phyloP scores from a whole-genome alignment of 2,888 invertebrate species.

The Epistrophe eligans region DNA sequence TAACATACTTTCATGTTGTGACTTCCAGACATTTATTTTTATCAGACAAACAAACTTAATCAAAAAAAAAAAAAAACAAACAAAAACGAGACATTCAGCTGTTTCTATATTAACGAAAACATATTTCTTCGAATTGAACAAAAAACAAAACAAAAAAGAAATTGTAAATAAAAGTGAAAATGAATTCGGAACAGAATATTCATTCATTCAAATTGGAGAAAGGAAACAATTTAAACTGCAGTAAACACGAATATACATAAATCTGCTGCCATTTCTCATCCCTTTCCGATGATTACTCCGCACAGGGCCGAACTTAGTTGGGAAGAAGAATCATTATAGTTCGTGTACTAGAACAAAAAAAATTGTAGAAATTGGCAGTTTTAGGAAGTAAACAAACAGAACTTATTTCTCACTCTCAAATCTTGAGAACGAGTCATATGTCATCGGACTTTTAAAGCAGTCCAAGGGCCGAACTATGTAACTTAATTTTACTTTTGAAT shows the following conservation, averaged over 20 bases:
- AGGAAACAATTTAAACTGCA: constrained; percentile 33
- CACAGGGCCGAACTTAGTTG: neutral
- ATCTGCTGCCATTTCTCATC: neutral
- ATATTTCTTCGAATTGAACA: constrained; percentile 23
- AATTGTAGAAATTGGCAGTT: too few relatives aligned
- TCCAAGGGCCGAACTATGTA: too few relatives aligned
- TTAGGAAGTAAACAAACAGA: too few relatives aligned
- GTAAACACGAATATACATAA: constrained; percentile 8
- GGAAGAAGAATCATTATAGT: neutral
- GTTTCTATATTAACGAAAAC: constrained; percentile 11
- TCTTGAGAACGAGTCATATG: too few relatives aligned
- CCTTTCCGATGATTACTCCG: neutral
- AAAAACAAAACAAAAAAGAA: neutral
- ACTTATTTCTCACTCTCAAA: too few relatives aligned
- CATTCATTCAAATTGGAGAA: constrained; percentile 12
- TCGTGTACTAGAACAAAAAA: too few relatives aligned
- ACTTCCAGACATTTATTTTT: constrained; percentile 35
- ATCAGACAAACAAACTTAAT: constrained; percentile 35
- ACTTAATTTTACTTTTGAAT: too few relatives aligned
- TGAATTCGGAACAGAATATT: constrained; percentile 25
- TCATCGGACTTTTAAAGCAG: too few relatives aligned
- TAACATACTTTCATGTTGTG: constrained; percentile 16
- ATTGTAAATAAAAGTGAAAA: constrained; percentile 44
- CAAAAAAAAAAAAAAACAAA: neutral
- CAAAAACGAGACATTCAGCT: neutral